Evolutionary conservation across 2,113 vertebrate genomes (phyloP).

Genomic region (Menura novaehollandiae): DNA sequence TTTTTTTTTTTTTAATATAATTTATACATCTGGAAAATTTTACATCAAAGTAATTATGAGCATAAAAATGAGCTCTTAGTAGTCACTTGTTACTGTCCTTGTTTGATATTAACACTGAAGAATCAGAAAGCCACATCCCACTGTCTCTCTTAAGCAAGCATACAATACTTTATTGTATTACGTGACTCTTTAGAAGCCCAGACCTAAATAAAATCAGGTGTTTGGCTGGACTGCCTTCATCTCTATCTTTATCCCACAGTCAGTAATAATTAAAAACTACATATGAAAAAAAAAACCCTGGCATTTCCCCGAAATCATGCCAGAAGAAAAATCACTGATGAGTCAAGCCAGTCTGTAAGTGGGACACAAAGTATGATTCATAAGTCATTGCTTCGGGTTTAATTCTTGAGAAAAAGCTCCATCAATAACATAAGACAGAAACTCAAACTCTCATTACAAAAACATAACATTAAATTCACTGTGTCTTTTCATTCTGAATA

Average conservation of each 20-base stretch:
- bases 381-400: conserved; percentile 3
- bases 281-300: neutral
- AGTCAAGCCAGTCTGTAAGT: neutral
- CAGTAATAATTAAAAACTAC: conserved; percentile 1
- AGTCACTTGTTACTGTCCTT: neutral
- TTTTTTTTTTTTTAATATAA: neutral
- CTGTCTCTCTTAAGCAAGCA: neutral
- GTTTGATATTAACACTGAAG: neutral
- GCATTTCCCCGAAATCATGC: neutral
- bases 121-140: neutral
- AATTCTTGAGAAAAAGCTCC: neutral
- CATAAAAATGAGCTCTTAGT: neutral
- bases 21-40: neutral
- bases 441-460: neutral
- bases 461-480: neutral
- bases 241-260: neutral
- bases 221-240: neutral
- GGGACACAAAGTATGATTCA: conserved; percentile 31
- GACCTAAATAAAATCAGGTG: neutral
- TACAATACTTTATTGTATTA: neutral
- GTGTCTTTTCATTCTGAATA: neutral
- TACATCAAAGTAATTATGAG: neutral
- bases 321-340: conserved; percentile 24
- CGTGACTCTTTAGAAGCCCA: neutral
- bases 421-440: neutral